Evolutionary conservation across 2,797 vertebrate genomes (phyloP), one percentile per base, ranked within the genome.

Genomic region (Neosilurus mollespiculum): DNA sequence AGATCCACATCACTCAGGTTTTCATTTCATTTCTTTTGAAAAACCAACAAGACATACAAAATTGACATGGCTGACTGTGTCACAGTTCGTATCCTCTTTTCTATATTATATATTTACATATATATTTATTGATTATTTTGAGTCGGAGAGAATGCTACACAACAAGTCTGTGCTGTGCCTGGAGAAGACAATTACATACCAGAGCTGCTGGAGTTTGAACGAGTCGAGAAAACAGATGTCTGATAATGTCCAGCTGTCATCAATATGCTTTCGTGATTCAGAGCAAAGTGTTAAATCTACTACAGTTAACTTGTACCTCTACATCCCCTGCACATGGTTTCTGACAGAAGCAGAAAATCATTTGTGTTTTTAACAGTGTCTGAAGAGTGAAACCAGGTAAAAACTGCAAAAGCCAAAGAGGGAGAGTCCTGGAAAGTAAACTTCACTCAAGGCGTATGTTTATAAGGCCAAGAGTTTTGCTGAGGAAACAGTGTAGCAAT

Each of bases 401-500:
- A 49, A 30, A 30, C 30, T 30, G 30, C 30, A 30, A 30, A 30
- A 30, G 30, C 30, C 30, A 30, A 30, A 30, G 16, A 34, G 49
- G 24, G 72, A 79, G 72, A 81, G 73, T 54, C 79, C 80, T 30
- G 59, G 56, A 85, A 73, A 26, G n/a, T 64, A 78, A 79, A 81
- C 59, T 78, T n/a, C 54, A 1, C 70, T 67, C 65, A 69, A 56
- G 14, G 73, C 54, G 1, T 61, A 22, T 85, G 53, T 83, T 83
- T 87, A 64, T 37, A 85, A 80, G 80, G 84, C 73, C 81, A 70
- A 72, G 82, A 82, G 86, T 84, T 80, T 76, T 3, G 59, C 69
- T 77, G 54, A 43, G 65, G 82, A 87, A 87, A 86, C 84, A 72
- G 80, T 58, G 80, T 64, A 43, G 56, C 7, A 81, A 84, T 86